phyloP scores from a whole-genome alignment of 1,140 invertebrate species.

The Condylostylus longicornis region DNA sequence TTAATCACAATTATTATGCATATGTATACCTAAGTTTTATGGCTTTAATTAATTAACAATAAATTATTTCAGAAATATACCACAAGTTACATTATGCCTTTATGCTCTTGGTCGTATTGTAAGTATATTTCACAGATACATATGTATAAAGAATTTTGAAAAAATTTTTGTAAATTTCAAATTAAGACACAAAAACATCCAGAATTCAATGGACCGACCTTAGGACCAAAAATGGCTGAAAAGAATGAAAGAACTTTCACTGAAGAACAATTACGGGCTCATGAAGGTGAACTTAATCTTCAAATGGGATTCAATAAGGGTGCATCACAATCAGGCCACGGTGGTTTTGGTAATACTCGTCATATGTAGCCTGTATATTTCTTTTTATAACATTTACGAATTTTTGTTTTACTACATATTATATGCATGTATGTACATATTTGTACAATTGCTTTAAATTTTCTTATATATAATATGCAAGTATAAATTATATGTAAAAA shows the following conservation, averaged over 20 bases:
- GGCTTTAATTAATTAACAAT: too few relatives aligned
- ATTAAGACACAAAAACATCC: constrained; percentile 79
- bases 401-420: too few relatives aligned
- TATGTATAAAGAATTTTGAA: not conserved
- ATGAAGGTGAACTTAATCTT: constrained; percentile 78
- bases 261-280: constrained; percentile 83
- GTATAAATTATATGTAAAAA: too few relatives aligned
- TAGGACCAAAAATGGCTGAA: constrained; percentile 91
- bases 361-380: too few relatives aligned
- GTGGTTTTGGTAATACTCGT: constrained; percentile 87
- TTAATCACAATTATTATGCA: too few relatives aligned
- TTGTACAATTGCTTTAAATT: too few relatives aligned
- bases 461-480: too few relatives aligned
- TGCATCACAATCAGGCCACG: constrained; percentile 69
- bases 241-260: constrained; percentile 86
- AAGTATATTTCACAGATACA: constrained; percentile 34
- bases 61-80: constrained; percentile 94
- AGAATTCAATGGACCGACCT: constrained; percentile 72
- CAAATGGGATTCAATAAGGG: constrained; percentile 97
- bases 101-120: constrained; percentile 80
- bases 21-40: too few relatives aligned
- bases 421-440: too few relatives aligned
- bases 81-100: constrained; percentile 84
- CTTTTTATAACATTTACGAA: too few relatives aligned
- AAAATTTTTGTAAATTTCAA: constrained; percentile 1